Conservation (phyloP, 1,140 invertebrate species). For the Arion vulgaris region DNA sequence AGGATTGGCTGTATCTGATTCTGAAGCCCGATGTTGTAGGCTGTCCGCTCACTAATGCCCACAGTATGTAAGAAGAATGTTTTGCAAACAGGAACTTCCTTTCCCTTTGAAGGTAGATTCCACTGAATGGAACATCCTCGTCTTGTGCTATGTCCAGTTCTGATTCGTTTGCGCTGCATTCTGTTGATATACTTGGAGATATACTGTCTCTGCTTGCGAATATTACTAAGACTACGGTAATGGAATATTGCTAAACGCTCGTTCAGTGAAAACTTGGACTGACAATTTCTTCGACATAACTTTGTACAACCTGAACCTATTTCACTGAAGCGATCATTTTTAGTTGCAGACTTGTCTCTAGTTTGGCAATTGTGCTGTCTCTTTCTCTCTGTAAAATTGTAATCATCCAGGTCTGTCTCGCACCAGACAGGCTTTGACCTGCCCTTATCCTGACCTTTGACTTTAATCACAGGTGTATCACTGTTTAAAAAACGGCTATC, state of each 20-base stretch:
- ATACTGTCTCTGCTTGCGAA: conserved; percentile 23
- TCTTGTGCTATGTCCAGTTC: background rate
- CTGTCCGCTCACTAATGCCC: conserved; percentile 12
- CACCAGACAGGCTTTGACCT: background rate
- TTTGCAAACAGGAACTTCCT: conserved; percentile 30
- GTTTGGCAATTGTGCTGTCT: background rate
- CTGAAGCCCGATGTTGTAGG: background rate
- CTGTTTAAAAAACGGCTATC: background rate
- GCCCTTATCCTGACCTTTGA: background rate
- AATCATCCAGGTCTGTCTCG: conserved; percentile 19
- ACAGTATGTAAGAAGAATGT: conserved; percentile 38
- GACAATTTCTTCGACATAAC: conserved; percentile 34
- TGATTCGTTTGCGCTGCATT: conserved; percentile 20
- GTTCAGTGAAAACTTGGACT: conserved; percentile 30
- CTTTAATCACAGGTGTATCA: conserved; percentile 5
- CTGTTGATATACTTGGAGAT: conserved; percentile 30
- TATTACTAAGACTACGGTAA: conserved; percentile 32
- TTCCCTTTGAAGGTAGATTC: conserved; percentile 16
- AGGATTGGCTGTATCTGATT: background rate
- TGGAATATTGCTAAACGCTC: conserved; percentile 35
- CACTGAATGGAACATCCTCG: conserved; percentile 33
- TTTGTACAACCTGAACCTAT: conserved; percentile 20
- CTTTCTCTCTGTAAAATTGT: background rate
- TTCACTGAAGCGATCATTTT: background rate
- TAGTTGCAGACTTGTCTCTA: background rate